Percentiles rank a stretch among this genome's conserved stretches.
phyloP scores from a whole-genome alignment of 2,797 vertebrate species.

The Sitta carolinensis region DNA sequence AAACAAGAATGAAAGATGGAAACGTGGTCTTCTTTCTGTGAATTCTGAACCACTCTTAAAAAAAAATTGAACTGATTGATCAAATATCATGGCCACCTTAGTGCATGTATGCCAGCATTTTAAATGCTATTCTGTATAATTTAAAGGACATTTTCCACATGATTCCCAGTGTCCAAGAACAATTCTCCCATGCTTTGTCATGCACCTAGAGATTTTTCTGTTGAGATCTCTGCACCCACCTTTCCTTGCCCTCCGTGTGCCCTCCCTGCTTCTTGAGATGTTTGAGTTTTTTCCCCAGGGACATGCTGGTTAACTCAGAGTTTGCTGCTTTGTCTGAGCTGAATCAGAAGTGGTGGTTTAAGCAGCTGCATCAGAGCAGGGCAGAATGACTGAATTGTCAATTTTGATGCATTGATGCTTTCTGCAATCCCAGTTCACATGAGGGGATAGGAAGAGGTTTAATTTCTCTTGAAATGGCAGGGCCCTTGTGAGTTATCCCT shows the following conservation, averaged over 20 bases:
- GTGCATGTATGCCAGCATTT: neutral
- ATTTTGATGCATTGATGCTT: neutral
- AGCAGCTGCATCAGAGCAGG: neutral
- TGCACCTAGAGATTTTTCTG: neutral
- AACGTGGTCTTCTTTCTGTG: neutral
- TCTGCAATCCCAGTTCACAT: neutral
- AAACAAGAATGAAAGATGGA: neutral
- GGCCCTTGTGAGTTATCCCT: neutral
- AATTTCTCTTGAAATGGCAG: neutral
- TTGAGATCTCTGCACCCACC: neutral
- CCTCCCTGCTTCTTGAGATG: neutral
- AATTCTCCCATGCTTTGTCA: neutral
- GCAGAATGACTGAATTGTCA: neutral
- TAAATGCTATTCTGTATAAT: neutral
- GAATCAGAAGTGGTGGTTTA: neutral
- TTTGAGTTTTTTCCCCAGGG: neutral
- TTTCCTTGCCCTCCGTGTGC: neutral
- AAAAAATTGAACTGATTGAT: neutral
- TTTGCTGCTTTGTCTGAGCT: neutral
- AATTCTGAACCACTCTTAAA: neutral
- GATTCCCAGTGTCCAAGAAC: neutral
- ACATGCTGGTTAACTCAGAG: neutral
- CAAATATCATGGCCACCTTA: neutral
- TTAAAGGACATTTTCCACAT: neutral
- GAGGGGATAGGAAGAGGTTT: neutral